phyloP scores from a whole-genome alignment of 2,113 vertebrate genomes.

The Corythoichthys haematopterus region DNA sequence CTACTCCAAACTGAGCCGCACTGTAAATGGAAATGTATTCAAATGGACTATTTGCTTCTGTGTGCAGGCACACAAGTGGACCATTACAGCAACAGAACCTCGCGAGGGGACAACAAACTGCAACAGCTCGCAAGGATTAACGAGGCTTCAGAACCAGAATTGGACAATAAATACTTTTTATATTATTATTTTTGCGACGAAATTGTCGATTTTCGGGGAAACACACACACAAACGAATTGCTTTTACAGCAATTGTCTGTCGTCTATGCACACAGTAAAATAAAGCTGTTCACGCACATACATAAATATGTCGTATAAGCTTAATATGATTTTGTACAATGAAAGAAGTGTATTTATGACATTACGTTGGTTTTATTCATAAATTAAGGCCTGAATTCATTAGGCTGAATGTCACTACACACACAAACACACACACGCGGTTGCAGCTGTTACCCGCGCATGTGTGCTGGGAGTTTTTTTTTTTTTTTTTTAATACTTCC shows the following conservation, averaged over 20 bases:
- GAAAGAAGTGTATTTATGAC: background rate
- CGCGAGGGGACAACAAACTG: slow-evolving; percentile 44
- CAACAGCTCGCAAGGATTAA: slow-evolving; percentile 43
- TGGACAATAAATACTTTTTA: slow-evolving; percentile 27
- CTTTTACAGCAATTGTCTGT: slow-evolving; percentile 8
- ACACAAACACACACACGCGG: background rate
- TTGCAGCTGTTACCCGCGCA: background rate
- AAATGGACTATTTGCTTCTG: slow-evolving; percentile 30
- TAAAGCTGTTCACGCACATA: background rate
- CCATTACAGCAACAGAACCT: slow-evolving; percentile 39
- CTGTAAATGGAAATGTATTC: slow-evolving; percentile 30
- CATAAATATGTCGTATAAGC: background rate
- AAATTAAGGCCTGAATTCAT: background rate
- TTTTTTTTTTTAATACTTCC: background rate
- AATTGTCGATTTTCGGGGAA: slow-evolving; percentile 13
- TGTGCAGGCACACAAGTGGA: slow-evolving; percentile 35
- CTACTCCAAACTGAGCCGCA: slow-evolving; percentile 43
- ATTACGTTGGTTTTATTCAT: background rate
- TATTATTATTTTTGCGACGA: background rate
- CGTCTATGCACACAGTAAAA: slow-evolving; percentile 2
- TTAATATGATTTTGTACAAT: background rate
- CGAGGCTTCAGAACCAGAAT: slow-evolving; percentile 29
- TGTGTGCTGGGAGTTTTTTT: background rate
- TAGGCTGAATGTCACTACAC: background rate
- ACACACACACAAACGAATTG: slow-evolving; percentile 1